These are phyloP conservation scores for Hycleus phaleratus DNA, from an alignment of 1,140 invertebrate genomes.

Conservation along the genomic window DNA sequence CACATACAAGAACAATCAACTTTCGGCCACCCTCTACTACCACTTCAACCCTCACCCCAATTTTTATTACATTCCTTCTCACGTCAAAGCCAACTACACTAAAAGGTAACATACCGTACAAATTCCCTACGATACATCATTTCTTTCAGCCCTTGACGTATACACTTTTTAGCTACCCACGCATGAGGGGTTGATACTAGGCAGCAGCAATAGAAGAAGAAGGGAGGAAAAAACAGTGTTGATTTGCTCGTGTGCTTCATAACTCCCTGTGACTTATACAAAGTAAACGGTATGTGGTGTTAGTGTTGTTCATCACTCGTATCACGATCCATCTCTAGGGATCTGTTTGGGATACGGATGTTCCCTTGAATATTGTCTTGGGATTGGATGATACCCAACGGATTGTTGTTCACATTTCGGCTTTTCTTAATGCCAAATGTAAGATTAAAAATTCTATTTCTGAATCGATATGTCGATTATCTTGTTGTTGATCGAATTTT, in stretches of 20 bases:
- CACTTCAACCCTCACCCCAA: conserved; percentile 17
- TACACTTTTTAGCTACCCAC: conserved; percentile 12
- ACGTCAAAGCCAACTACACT: conserved; percentile 31
- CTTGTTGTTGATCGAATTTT: no score
- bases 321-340: conserved; percentile 23
- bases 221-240: neutral
- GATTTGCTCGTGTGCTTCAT: neutral
- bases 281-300: conserved; percentile 19
- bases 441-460: no score
- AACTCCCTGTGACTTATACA: neutral
- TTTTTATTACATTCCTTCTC: conserved; percentile 33
- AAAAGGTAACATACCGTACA: conserved; percentile 30
- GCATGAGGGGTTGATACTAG: conserved; percentile 1
- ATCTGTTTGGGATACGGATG: conserved; percentile 23
- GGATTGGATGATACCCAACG: neutral
- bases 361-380: conserved; percentile 15
- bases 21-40: conserved; percentile 14
- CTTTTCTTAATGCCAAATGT: no score
- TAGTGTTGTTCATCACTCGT: conserved; percentile 22
- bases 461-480: no score
- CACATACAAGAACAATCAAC: conserved; percentile 24
- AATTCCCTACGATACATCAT: conserved; percentile 25
- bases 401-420: no score
- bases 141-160: conserved; percentile 13
- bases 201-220: no score